These are phyloP conservation scores for Gymnoscopelus microlampas DNA, from an alignment of 2,797 vertebrate genomes.

Conservation along the genomic window DNA sequence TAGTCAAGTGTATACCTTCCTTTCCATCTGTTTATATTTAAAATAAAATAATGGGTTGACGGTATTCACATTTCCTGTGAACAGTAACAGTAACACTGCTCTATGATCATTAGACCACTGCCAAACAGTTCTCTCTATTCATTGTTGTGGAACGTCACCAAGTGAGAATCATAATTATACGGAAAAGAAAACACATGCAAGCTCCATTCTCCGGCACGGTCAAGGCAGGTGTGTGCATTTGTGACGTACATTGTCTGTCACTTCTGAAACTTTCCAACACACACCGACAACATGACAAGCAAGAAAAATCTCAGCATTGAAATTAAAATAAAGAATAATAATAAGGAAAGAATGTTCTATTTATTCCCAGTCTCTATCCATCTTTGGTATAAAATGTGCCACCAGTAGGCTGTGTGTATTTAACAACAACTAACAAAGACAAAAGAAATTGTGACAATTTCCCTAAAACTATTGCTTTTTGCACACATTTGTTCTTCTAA, in stretches of 20 bases:
- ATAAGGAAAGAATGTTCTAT: conserved; percentile 72
- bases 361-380: conserved; percentile 91
- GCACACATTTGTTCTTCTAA: conserved; percentile 77
- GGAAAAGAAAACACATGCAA: conserved; percentile 27
- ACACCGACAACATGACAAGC: conserved; percentile 54
- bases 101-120: background rate
- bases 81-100: too few species aligned
- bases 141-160: conserved; percentile 5
- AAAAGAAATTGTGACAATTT: conserved; percentile 98
- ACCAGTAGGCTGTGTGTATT: conserved; percentile 94
- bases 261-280: conserved; percentile 70
- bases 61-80: background rate
- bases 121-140: background rate
- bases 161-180: conserved; percentile 32
- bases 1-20: conserved; percentile 11
- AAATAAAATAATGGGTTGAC: background rate
- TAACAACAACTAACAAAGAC: conserved; percentile 96
- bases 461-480: conserved; percentile 98
- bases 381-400: conserved; percentile 99
- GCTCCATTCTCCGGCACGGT: conserved; percentile 42
- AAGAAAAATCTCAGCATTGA: conserved; percentile 52
- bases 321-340: conserved; percentile 51
- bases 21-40: conserved; percentile 11
- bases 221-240: conserved; percentile 29
- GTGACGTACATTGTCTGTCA: conserved; percentile 28